Conservation (phyloP, 64 coral and sea anemone genomes). For the Stichodactyla helianthus region DNA sequence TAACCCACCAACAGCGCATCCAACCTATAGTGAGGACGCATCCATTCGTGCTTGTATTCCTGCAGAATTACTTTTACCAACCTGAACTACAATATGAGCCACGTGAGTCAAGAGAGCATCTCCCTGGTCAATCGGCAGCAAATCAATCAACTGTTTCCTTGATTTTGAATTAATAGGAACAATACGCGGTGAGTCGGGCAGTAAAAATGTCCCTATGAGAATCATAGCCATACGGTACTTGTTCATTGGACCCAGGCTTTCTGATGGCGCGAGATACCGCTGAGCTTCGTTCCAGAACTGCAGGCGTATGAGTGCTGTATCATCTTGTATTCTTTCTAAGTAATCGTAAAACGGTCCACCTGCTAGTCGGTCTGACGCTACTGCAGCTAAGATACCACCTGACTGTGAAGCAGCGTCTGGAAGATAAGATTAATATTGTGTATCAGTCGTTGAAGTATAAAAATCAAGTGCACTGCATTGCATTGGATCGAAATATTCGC, state of each 20-base stretch:
- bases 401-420: slow-evolving; percentile 23
- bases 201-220: slow-evolving; percentile 57
- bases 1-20: too few relatives aligned
- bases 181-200: slow-evolving; percentile 51
- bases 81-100: slow-evolving; percentile 35
- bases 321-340: slow-evolving; percentile 44
- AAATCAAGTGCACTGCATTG: too few relatives aligned
- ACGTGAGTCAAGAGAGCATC: slow-evolving; percentile 34
- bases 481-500: too few relatives aligned
- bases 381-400: slow-evolving; percentile 29
- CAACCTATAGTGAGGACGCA: too few relatives aligned
- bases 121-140: slow-evolving; percentile 74
- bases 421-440: not conserved
- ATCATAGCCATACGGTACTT: slow-evolving; percentile 71
- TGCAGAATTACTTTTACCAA: not conserved
- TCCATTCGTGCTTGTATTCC: too few relatives aligned
- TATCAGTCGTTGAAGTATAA: not conserved
- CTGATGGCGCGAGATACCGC: slow-evolving; percentile 61
- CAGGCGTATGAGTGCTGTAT: slow-evolving; percentile 42
- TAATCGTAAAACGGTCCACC: slow-evolving; percentile 63
- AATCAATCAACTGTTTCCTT: slow-evolving; percentile 50
- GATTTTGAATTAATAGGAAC: slow-evolving; percentile 6
- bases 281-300: slow-evolving; percentile 85
- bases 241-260: slow-evolving; percentile 29
- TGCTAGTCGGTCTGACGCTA: slow-evolving; percentile 64